Evolutionary conservation across 2,888 invertebrate species (phyloP).

Genomic region (Physocephala rufipes): DNA sequence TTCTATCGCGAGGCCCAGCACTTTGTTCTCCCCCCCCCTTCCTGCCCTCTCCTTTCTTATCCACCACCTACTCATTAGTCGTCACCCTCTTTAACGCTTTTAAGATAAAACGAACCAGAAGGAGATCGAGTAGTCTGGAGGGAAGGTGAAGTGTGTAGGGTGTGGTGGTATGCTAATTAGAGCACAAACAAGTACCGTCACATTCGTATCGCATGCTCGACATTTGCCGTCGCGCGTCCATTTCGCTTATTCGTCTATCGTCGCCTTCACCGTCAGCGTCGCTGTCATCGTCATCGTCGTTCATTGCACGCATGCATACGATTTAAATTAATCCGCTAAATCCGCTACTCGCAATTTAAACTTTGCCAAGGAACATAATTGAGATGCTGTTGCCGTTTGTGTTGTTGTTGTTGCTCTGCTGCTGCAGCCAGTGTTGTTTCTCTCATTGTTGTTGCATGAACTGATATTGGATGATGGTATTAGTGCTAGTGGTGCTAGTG

Average conservation of each 20-base stretch:
- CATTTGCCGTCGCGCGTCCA: background rate
- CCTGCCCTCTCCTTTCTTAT: background rate
- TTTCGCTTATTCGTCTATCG: no score
- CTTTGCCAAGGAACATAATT: conserved; percentile 23
- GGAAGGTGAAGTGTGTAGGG: background rate
- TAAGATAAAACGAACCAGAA: no score
- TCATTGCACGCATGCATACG: conserved; percentile 26
- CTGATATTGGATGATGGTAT: no score
- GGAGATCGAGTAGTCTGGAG: no score
- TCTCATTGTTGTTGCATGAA: background rate
- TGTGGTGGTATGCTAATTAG: conserved; percentile 19
- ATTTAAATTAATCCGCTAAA: conserved; percentile 35
- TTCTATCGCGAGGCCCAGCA: conserved; percentile 3
- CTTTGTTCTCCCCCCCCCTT: background rate
- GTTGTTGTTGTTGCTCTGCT: conserved; percentile 42
- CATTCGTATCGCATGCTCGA: background rate
- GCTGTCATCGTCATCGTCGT: conserved; percentile 8
- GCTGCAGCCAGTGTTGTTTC: conserved; percentile 32
- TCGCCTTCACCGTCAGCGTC: background rate
- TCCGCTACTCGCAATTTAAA: conserved; percentile 35
- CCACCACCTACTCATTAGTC: background rate
- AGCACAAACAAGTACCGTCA: conserved; percentile 18
- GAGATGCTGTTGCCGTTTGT: conserved; percentile 16
- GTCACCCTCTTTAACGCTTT: no score
- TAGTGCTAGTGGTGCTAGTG: background rate